A percentile compares a stretch with the other conserved stretches of the same genome.
Evolutionary conservation across 2,797 vertebrate genomes (phyloP).

Genomic region (Pterois miles): DNA sequence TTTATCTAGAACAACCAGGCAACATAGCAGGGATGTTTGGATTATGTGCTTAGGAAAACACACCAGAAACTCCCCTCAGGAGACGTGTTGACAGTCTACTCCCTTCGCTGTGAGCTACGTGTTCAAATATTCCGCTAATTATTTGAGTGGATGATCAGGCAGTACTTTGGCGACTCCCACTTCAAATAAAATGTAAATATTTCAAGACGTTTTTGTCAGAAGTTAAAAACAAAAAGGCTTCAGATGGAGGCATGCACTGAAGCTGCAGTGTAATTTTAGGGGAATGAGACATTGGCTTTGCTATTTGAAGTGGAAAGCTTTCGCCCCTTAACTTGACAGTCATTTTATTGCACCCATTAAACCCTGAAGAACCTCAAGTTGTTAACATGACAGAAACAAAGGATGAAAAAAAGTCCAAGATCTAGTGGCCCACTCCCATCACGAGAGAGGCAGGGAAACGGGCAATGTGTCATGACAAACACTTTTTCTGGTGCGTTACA

Average conservation of each 20-base stretch:
- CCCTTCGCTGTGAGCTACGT: slow-evolving; percentile 42
- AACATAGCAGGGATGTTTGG: slow-evolving; percentile 47
- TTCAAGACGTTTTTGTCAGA: slow-evolving; percentile 8
- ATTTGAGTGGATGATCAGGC: slow-evolving; percentile 47
- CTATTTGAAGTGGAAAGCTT: slow-evolving; percentile 42
- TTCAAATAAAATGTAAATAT: slow-evolving; percentile 42
- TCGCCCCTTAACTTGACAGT: slow-evolving; percentile 54
- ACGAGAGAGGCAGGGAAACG: slow-evolving; percentile 16
- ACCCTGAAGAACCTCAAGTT: slow-evolving; percentile 60
- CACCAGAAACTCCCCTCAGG: slow-evolving; percentile 34
- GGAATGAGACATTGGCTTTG: slow-evolving; percentile 32
- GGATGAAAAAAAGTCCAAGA: slow-evolving; percentile 43
- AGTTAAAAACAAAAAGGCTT: slow-evolving; percentile 9
- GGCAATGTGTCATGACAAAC: slow-evolving; percentile 52
- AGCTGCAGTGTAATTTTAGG: not conserved
- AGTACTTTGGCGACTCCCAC: slow-evolving; percentile 6
- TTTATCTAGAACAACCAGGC: slow-evolving; percentile 55
- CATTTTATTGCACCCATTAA: slow-evolving; percentile 71
- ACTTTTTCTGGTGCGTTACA: slow-evolving; percentile 36
- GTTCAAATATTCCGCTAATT: slow-evolving; percentile 52
- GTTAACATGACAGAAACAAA: slow-evolving; percentile 67
- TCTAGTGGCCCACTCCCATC: slow-evolving; percentile 25
- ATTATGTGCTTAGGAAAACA: slow-evolving; percentile 57
- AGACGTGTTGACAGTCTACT: slow-evolving; percentile 48
- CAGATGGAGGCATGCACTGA: not conserved